Base-by-base conservation (phyloP, 64 coral and sea anemone genomes). In the Pocillopora damicornis region DNA sequence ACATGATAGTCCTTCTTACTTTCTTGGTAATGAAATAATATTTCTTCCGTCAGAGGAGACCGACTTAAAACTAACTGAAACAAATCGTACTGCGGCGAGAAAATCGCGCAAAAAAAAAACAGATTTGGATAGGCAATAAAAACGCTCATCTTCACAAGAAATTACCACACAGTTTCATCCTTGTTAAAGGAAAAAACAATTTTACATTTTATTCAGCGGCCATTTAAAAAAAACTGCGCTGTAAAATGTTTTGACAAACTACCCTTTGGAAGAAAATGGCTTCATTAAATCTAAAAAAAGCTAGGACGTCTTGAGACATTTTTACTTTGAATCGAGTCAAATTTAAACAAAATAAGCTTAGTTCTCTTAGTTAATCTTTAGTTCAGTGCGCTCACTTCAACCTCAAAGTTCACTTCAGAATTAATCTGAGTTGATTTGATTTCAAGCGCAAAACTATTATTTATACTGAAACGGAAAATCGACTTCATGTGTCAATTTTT, bases 401-500 rank as follows among this genome's bases (percentile, higher is more conserved):
- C 15, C 17, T 18, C 22, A 8, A 8, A 79, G 7, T 79, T 60
- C 56, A 25, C 67, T 37, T n/a, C 23, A 15, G 11, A 42, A 42
- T n/a, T 26, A 57, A 71, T 58, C 26, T 72, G 38, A 71, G 22
- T 85, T 57, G 35, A 69, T 18, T 65, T 85, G 22, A n/a, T 67
- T 22, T 67, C 35, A 59, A 58, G 65, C 17, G 15, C 13, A 64
- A 85, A 13, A 11, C 71, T 67, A 67, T 67, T 67, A 4, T 20
- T 20, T 22, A 67, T 15, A 83, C 42, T 65, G 62, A 72, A 56
- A 11, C 81, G 42, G 65, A 73, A 13, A 85, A 72, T 73, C 35
- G 58, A 85, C 37, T 85, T 6, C 81, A 85, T 58, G 72, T 11
- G 64, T 59, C 65, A 85, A 82, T 34, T 20, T 26, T 58, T 57